These are phyloP conservation scores for Gymnobelideus leadbeateri DNA, from an alignment of 2,113 vertebrate species.

Conservation along the genomic window DNA sequence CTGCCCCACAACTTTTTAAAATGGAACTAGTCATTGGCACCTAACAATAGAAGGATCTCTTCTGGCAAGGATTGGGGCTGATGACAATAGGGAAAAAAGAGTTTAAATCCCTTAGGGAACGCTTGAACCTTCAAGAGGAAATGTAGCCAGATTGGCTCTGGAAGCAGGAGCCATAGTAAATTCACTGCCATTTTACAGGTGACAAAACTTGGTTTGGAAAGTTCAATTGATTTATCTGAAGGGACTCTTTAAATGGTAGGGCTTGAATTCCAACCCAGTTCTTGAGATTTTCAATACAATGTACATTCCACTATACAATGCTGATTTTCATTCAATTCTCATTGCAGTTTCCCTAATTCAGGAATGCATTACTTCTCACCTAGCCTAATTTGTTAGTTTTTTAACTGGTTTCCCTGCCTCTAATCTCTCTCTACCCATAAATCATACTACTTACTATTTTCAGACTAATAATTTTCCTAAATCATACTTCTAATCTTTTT, in stretches of 20 bases:
- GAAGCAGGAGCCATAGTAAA: background rate
- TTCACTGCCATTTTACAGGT: background rate
- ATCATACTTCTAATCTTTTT: background rate
- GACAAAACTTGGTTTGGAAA: background rate
- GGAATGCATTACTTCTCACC: background rate
- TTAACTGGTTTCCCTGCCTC: background rate
- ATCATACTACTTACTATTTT: background rate
- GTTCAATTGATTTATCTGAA: background rate
- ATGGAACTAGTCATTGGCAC: background rate
- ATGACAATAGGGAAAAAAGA: background rate
- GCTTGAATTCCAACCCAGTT: background rate
- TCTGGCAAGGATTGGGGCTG: background rate
- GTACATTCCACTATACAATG: background rate
- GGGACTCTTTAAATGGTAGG: background rate
- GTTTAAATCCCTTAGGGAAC: background rate
- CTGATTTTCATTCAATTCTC: background rate
- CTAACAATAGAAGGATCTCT: background rate
- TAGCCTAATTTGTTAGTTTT: background rate
- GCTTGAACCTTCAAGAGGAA: background rate
- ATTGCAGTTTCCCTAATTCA: background rate
- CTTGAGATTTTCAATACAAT: background rate
- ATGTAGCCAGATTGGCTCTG: background rate
- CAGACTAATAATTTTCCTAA: background rate
- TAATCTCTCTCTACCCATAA: background rate
- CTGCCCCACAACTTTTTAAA: background rate